Base-by-base conservation (phyloP, 2,888 invertebrate species). In the Pharmacophagus antenor region DNA sequence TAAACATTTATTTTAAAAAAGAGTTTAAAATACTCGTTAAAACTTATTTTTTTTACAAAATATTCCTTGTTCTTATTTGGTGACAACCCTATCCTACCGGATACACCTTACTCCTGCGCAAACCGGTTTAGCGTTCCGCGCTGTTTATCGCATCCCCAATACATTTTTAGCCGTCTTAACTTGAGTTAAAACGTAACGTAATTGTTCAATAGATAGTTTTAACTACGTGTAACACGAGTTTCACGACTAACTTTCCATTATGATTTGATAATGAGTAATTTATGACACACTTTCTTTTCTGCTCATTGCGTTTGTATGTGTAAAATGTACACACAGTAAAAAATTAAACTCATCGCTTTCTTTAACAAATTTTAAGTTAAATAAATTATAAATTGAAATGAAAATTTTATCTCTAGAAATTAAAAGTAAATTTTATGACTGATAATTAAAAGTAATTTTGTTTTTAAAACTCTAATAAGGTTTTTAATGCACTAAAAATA, bases 101-200 rank as follows among this genome's bases (percentile, higher is more conserved):
- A 71, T 70, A 62, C 62, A 64, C 21, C 56, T 64, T 71, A 71
- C 69, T 77, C 72, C 74, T 75, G 72, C 68, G 62, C 65, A 72
- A 79, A 84, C 80, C 73, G 65, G 75, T 80, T 76, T n/a, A 73
- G 65, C 69, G 76, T 80, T 77, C 71, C 76, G 75, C 66, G 65
- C 70, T 62, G 70, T 72, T 85, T 85, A 85, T 85, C 85, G 74
- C 74, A 77, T 72, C 72, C 78, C 76, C 73, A 81, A 80, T 84
- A 82, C 76, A 76, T 75, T 72, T 71, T 70, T 67, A 71, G 67
- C 63, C 63, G 66, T 69, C 69, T 66, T 71, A 70, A 72, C 68
- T 72, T 67, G 67, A 61, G 57, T 69, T 67, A 67, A 70, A 67
- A 70, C 52, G 54, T 55, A 50, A 60, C 60, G 58, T 58, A 49